A percentile compares a stretch with the other conserved stretches of the same genome.
These are phyloP conservation scores for Rhombomys opimus DNA, from an alignment of 2,113 vertebrate genomes.

Conservation along the genomic window DNA sequence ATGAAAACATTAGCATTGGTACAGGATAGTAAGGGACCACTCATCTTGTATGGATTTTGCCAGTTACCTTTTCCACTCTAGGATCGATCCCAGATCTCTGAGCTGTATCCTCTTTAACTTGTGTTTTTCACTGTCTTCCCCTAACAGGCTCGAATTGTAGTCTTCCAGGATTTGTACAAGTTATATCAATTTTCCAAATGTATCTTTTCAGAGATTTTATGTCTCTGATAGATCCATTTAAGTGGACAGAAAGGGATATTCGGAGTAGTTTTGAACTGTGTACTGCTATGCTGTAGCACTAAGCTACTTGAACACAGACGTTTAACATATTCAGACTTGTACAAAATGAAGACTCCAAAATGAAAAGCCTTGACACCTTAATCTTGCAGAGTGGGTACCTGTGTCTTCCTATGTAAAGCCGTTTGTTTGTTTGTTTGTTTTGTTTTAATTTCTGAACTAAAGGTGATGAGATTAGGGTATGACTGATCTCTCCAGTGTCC, in stretches of 20 bases:
- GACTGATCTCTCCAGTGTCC: constrained; percentile 46
- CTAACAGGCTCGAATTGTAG: not conserved
- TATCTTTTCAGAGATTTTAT: constrained; percentile 4
- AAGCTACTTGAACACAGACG: not conserved
- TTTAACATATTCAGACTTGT: constrained; percentile 7
- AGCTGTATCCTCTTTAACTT: constrained; percentile 31
- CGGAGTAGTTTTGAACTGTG: constrained; percentile 31
- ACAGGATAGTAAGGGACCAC: not conserved
- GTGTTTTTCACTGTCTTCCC: not conserved
- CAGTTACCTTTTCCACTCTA: constrained; percentile 11
- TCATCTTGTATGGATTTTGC: constrained; percentile 35
- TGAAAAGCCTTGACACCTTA: constrained; percentile 6
- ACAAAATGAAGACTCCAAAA: constrained; percentile 58
- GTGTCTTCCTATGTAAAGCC: constrained; percentile 1
- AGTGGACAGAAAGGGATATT: not conserved
- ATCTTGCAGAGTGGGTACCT: not conserved
- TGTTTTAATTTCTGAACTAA: constrained; percentile 52
- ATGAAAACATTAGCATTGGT: constrained; percentile 25
- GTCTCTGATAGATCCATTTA: not conserved
- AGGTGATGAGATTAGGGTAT: constrained; percentile 36
- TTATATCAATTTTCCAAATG: constrained; percentile 41
- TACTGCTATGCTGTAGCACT: not conserved
- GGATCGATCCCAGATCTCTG: not conserved
- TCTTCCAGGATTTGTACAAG: constrained; percentile 44
- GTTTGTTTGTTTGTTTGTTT: not conserved